A percentile compares a stretch with the other conserved stretches of the same genome.
Conservation (phyloP, 2,797 vertebrate species). For the Myotis planiceps region DNA sequence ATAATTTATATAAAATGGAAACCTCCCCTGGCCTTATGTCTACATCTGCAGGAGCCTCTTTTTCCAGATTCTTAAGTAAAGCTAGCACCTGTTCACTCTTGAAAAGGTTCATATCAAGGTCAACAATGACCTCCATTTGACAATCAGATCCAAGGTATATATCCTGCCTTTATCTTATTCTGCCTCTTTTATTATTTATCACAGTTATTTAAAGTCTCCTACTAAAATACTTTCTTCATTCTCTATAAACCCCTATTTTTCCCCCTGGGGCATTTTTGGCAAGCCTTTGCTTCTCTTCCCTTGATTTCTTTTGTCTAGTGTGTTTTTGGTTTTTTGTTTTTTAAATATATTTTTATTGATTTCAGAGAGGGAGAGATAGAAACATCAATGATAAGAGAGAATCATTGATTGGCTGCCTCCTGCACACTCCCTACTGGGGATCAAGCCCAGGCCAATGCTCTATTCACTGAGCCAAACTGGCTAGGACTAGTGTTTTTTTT, state of each 20-base stretch:
- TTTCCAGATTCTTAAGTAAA: neutral
- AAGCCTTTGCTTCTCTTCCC: neutral
- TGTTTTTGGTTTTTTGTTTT: neutral
- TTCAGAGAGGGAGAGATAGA: no score
- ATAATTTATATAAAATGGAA: neutral
- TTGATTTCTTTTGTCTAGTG: neutral
- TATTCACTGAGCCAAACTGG: no score
- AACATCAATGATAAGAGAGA: no score
- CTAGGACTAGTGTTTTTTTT: neutral
- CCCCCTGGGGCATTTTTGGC: neutral
- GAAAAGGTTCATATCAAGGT: neutral
- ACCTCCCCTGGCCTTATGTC: neutral
- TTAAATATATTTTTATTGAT: no score
- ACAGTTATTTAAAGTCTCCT: neutral
- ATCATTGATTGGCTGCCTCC: no score
- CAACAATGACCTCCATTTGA: neutral
- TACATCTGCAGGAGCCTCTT: neutral
- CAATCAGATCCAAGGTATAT: neutral
- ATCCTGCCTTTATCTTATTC: neutral
- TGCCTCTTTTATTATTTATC: neutral
- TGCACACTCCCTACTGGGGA: no score
- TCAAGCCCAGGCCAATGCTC: no score
- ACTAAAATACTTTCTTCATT: neutral
- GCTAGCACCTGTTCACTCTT: neutral
- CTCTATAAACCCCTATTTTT: neutral